Evolutionary conservation across 2,797 vertebrate species (phyloP), one percentile per base, ranked within the genome.

Genomic region (Novumbra hubbsi): DNA sequence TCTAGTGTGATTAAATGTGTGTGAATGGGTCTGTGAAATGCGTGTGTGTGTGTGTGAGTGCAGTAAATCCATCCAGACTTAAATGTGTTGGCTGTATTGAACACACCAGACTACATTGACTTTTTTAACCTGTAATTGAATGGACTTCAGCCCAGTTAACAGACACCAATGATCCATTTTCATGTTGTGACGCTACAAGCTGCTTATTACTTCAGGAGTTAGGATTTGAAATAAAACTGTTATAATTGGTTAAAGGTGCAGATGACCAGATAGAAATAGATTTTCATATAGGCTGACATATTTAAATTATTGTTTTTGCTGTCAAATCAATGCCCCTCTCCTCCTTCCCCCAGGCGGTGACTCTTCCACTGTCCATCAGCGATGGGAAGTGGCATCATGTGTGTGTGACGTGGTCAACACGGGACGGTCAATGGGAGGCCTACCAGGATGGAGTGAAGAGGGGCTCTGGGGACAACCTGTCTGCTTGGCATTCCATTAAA

Each of bases 341-440:
- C 17, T 65, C 12, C 11, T 63, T 16, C 28, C 27, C 27, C 0
- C 81, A 96, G 95, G 92, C 93, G 0, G 91, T 88, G 68, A 83
- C 92, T 2, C 78, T 95, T 49, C 93, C 94, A 0, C 74, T 95
- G 80, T 84, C 92, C 15, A 76, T 94, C 80, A 88, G 84, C 24
- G 93, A 96, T 68, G 93, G 89, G 21, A 93, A 94, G 81, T 96
- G 95, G 95, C 95, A 96, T 72, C 95, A 96, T 17, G 74, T 96
- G 49, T 95, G 95, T 72, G 92, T 96, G 77, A 94, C 94, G 0
- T 96, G 95, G 95, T 87, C 94, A 0, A 95, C 94, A 0, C 88
- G 94, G 21, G 94, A 95, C 0, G 95, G 95, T 7, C 81, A 92
- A 68, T 96, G 95, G 94, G 91, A 92, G 77, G 92, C 90, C 38